phyloP scores from a whole-genome alignment of 2,113 vertebrate genomes.

The Macrotis lagotis region DNA sequence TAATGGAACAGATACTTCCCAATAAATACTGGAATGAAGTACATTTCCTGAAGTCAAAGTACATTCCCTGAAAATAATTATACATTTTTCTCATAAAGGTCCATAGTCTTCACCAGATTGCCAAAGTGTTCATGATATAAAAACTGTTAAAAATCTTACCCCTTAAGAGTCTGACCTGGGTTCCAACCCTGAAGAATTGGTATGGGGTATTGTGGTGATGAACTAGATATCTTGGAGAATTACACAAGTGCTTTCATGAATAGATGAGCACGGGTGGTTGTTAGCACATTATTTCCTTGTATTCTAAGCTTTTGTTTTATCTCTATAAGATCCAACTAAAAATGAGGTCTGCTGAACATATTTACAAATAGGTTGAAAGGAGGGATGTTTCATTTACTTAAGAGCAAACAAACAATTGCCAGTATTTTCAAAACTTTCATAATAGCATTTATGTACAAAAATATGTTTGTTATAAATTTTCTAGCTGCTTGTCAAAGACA shows the following conservation, averaged over 20 bases:
- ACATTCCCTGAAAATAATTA: neutral
- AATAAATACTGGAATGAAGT: neutral
- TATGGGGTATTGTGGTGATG: neutral
- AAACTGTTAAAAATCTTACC: neutral
- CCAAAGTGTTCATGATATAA: neutral
- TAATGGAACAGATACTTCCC: neutral
- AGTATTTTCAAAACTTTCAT: neutral
- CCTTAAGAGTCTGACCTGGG: neutral
- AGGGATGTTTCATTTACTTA: neutral
- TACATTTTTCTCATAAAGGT: neutral
- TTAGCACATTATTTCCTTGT: neutral
- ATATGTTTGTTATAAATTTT: neutral
- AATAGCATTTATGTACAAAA: neutral
- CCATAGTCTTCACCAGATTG: neutral
- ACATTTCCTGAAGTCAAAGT: neutral
- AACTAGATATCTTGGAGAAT: neutral
- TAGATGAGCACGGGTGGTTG: neutral
- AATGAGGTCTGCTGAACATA: neutral
- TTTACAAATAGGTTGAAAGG: neutral
- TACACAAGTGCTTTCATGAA: neutral
- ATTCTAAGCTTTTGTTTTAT: neutral
- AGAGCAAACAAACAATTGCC: neutral
- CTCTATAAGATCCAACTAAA: neutral
- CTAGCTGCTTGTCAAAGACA: neutral
- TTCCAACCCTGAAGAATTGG: neutral